Conservation (phyloP, 2,888 invertebrate genomes). For the Netelia fuscicornis region DNA sequence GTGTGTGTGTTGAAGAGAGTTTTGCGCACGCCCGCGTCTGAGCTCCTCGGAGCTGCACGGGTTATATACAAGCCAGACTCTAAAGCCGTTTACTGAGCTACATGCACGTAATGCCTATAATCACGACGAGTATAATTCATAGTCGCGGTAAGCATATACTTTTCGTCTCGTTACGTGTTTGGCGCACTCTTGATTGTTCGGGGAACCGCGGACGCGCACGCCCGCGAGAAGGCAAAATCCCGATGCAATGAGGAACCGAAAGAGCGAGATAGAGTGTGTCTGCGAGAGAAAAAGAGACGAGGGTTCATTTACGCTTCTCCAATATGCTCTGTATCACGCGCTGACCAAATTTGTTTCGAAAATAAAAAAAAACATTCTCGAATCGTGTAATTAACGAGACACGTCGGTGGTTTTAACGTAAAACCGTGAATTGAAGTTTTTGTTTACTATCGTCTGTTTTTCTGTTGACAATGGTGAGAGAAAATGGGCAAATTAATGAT, state of each 20-base stretch:
- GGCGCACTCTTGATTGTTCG: slow-evolving; percentile 71
- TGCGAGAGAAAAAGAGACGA: slow-evolving; percentile 1
- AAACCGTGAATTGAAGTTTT: background rate
- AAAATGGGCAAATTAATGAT: background rate
- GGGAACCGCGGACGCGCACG: slow-evolving; percentile 61
- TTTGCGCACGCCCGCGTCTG: slow-evolving; percentile 59
- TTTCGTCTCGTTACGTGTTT: slow-evolving; percentile 76
- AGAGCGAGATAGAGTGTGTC: slow-evolving; percentile 1
- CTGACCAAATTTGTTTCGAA: background rate
- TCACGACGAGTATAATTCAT: slow-evolving; percentile 80
- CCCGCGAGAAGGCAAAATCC: slow-evolving; percentile 47
- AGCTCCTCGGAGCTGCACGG: slow-evolving; percentile 22
- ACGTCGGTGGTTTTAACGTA: background rate
- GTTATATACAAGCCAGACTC: slow-evolving; percentile 54
- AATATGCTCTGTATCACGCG: background rate
- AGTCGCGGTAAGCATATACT: slow-evolving; percentile 76
- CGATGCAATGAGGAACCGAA: slow-evolving; percentile 29
- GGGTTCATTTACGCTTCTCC: background rate
- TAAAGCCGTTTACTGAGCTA: slow-evolving; percentile 75
- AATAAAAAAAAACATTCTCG: background rate
- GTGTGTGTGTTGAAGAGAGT: slow-evolving; percentile 5
- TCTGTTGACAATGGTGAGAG: background rate
- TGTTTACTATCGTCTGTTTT: background rate
- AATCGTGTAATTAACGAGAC: no score
- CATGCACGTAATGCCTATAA: slow-evolving; percentile 80